phyloP scores from a whole-genome alignment of 2,888 invertebrate genomes.

The Odontocolon sp. region DNA sequence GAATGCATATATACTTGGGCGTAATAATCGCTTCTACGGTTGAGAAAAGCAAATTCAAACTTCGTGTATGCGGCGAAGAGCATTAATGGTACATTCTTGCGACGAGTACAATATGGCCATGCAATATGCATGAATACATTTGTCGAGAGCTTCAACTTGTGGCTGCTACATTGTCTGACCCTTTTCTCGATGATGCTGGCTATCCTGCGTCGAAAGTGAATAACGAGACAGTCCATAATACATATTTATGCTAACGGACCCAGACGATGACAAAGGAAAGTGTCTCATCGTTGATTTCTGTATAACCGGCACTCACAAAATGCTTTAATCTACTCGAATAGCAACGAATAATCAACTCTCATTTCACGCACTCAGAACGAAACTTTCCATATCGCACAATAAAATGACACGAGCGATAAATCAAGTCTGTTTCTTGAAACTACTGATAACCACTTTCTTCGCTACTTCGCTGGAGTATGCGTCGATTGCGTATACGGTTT shows the following conservation, averaged over 20 bases:
- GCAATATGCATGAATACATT: slow-evolving; percentile 53
- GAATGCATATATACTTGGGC: slow-evolving; percentile 44
- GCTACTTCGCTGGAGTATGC: too few species aligned
- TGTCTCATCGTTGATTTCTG: slow-evolving; percentile 40
- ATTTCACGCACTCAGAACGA: too few species aligned
- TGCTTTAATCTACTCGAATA: slow-evolving; percentile 19
- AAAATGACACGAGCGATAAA: too few species aligned
- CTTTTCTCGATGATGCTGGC: neutral
- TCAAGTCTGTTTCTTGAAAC: too few species aligned
- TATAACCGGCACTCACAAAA: neutral
- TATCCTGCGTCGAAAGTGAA: slow-evolving; percentile 44
- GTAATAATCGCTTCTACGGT: slow-evolving; percentile 31
- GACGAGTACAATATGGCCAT: slow-evolving; percentile 16
- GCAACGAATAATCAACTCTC: too few species aligned
- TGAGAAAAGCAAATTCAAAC: slow-evolving; percentile 17
- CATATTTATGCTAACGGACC: slow-evolving; percentile 43
- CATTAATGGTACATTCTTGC: slow-evolving; percentile 40
- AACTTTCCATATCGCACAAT: too few species aligned
- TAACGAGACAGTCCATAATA: slow-evolving; percentile 48
- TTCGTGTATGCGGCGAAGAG: slow-evolving; percentile 39
- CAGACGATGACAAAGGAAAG: slow-evolving; percentile 40
- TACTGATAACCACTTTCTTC: too few species aligned
- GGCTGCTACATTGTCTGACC: neutral
- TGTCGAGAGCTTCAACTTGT: slow-evolving; percentile 26
- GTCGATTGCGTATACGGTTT: neutral